These are phyloP conservation scores for Lasaia peninsularis DNA, from an alignment of 1,140 invertebrate genomes.

Conservation along the genomic window DNA sequence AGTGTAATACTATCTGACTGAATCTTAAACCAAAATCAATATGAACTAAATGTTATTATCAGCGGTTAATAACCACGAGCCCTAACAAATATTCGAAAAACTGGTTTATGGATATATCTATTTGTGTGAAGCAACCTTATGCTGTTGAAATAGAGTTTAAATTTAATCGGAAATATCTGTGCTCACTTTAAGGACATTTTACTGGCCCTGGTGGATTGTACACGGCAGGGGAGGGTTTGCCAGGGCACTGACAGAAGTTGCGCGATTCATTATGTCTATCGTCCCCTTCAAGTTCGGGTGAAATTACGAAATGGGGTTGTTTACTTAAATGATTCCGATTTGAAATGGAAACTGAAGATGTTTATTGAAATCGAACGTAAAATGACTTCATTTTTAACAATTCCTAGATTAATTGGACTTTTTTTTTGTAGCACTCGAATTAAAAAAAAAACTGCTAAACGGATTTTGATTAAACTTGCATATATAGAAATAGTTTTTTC, in stretches of 20 bases:
- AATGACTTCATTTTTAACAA: background rate
- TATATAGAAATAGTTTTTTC: too few relatives aligned
- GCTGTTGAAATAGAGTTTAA: conserved; percentile 24
- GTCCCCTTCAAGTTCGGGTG: conserved; percentile 46
- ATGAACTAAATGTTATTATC: conserved; percentile 47
- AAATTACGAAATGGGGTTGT: conserved; percentile 49
- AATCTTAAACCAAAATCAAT: conserved; percentile 28
- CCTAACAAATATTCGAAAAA: conserved; percentile 58
- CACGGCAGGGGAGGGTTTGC: conserved; percentile 27
- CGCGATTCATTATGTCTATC: conserved; percentile 64
- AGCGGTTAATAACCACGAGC: conserved; percentile 51
- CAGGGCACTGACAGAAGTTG: conserved; percentile 55
- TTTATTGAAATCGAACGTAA: background rate
- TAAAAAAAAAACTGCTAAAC: too few relatives aligned
- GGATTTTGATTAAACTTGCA: too few relatives aligned
- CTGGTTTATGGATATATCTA: conserved; percentile 31
- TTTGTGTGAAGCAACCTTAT: conserved; percentile 30
- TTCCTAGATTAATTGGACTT: too few relatives aligned
- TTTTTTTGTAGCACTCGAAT: too few relatives aligned
- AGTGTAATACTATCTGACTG: background rate
- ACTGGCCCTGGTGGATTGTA: conserved; percentile 33
- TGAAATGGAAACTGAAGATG: conserved; percentile 22
- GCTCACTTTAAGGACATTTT: conserved; percentile 51
- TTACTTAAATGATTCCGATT: conserved; percentile 54
- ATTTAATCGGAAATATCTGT: conserved; percentile 20